Conservation (phyloP, 2,113 vertebrate species). For the Elephas maximus region DNA sequence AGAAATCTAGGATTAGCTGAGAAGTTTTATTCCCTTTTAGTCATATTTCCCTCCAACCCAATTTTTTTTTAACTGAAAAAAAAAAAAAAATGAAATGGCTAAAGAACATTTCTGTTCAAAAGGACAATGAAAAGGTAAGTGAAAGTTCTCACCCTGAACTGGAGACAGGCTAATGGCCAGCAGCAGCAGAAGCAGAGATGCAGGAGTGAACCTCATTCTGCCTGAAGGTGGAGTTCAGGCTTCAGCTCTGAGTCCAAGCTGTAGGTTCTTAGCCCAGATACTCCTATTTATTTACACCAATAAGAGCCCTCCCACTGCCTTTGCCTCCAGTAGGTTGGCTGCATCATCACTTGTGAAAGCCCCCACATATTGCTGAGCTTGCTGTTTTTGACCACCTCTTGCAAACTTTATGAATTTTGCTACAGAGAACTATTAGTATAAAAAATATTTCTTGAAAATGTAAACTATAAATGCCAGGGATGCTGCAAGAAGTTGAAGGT, state of each 20-base stretch:
- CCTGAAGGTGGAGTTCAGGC: conserved; percentile 71
- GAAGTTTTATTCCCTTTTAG: not conserved
- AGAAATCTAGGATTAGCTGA: conserved; percentile 42
- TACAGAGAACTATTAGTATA: not conserved
- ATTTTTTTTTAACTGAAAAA: not conserved
- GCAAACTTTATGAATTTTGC: conserved; percentile 66
- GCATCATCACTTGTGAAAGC: conserved; percentile 72
- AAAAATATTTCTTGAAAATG: conserved; percentile 23
- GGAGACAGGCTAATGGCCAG: conserved; percentile 62
- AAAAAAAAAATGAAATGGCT: not conserved
- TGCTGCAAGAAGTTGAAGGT: not conserved
- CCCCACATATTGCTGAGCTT: conserved; percentile 81
- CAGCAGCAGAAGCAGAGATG: conserved; percentile 62
- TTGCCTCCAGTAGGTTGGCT: conserved; percentile 72
- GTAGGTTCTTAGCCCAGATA: conserved; percentile 31
- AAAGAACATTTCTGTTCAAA: conserved; percentile 33
- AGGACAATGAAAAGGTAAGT: not conserved
- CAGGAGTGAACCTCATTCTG: conserved; percentile 67
- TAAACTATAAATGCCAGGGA: not conserved
- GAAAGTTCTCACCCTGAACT: conserved; percentile 72
- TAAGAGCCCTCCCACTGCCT: conserved; percentile 76
- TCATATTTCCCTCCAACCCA: not conserved
- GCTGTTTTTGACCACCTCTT: conserved; percentile 62
- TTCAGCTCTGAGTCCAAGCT: conserved; percentile 51
- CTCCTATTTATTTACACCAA: conserved; percentile 77